phyloP scores from a whole-genome alignment of 2,888 invertebrate species.

The Drosophila yooni region DNA sequence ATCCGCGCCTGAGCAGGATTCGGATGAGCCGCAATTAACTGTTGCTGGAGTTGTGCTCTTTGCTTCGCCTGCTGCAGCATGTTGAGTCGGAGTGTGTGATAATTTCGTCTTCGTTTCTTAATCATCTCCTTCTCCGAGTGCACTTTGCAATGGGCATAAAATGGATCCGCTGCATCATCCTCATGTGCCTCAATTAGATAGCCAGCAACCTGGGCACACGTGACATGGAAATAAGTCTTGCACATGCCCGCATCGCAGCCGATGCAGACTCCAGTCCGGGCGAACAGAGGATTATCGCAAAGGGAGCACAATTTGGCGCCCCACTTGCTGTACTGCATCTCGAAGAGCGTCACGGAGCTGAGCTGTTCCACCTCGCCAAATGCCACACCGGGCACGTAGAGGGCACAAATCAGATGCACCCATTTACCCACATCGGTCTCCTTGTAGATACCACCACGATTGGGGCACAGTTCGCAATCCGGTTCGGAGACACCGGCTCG shows the following conservation, averaged over 20 bases:
- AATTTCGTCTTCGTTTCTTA: conserved; percentile 92
- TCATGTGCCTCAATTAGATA: conserved; percentile 96
- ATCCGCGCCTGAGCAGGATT: conserved; percentile 91
- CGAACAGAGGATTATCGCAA: conserved; percentile 94
- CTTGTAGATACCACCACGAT: conserved; percentile 95
- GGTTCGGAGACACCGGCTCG: conserved; percentile 95
- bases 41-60: conserved; percentile 58
- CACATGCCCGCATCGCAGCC: conserved; percentile 99
- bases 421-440: conserved; percentile 99
- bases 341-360: conserved; percentile 96
- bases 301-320: conserved; percentile 96
- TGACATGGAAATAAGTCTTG: conserved; percentile 98
- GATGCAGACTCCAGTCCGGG: conserved; percentile 97
- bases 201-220: conserved; percentile 98
- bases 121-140: conserved; percentile 96
- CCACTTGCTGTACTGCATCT: conserved; percentile 99
- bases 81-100: conserved; percentile 93
- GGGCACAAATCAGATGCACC: conserved; percentile 99
- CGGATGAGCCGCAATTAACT: conserved; percentile 81
- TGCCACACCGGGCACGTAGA: conserved; percentile 98
- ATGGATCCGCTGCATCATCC: conserved; percentile 97
- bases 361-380: conserved; percentile 97
- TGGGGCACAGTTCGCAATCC: conserved; percentile 97
- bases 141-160: conserved; percentile 97
- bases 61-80: conserved; percentile 88